phyloP scores from a whole-genome alignment of 2,797 vertebrate genomes.

The Intellagama lesueurii region DNA sequence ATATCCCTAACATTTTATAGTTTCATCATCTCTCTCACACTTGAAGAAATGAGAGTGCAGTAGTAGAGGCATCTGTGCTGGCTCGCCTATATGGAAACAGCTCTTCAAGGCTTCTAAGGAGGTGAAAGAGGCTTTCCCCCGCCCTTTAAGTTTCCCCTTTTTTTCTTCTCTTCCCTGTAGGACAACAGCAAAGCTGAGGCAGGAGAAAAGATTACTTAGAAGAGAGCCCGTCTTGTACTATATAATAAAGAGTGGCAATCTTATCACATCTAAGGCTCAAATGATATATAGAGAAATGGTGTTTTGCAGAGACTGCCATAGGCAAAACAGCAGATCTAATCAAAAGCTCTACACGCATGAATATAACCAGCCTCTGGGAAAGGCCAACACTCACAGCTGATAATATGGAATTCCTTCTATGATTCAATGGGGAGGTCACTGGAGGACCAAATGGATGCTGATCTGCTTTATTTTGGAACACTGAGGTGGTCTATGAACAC shows the following conservation, averaged over 20 bases:
- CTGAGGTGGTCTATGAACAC: constrained; percentile 3
- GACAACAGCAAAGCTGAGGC: constrained; percentile 66
- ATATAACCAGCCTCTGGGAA: constrained; percentile 72
- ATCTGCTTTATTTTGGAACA: constrained; percentile 48
- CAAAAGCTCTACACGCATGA: constrained; percentile 72
- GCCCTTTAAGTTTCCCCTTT: constrained; percentile 60
- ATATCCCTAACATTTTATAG: not conserved
- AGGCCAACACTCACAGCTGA: constrained; percentile 59
- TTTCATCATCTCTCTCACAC: constrained; percentile 21
- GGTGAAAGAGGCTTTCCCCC: constrained; percentile 60
- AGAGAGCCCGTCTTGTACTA: constrained; percentile 66
- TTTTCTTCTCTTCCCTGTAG: constrained; percentile 67
- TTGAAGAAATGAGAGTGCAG: constrained; percentile 49
- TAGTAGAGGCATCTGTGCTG: constrained; percentile 39
- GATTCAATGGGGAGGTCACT: constrained; percentile 32
- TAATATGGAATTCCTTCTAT: constrained; percentile 67
- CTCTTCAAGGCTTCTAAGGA: constrained; percentile 55
- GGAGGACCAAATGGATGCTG: constrained; percentile 29
- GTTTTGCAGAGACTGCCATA: constrained; percentile 72
- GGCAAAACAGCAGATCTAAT: constrained; percentile 80
- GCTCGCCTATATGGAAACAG: constrained; percentile 55
- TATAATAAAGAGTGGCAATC: constrained; percentile 73
- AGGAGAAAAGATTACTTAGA: constrained; percentile 68
- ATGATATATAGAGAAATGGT: constrained; percentile 71
- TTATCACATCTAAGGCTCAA: constrained; percentile 62